phyloP scores from a whole-genome alignment of 2,797 vertebrate genomes.

The Acanthis flammea region DNA sequence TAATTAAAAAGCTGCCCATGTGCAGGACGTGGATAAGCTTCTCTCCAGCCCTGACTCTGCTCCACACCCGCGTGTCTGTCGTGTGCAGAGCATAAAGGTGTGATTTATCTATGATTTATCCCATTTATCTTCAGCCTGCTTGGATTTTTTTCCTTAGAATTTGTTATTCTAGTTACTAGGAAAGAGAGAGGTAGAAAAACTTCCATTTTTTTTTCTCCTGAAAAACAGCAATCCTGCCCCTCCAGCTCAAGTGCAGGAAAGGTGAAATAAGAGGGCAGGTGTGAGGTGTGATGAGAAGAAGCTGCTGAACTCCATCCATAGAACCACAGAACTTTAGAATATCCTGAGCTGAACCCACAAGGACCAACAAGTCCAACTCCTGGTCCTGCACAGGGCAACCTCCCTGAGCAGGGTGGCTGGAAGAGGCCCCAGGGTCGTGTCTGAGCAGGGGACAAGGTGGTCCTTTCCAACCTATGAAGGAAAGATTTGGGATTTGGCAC shows the following conservation, averaged over 20 bases:
- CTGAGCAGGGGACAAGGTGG: not conserved
- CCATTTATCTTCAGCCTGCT: not conserved
- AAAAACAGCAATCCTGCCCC: not conserved
- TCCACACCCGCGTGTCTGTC: fast-evolving
- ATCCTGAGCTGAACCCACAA: not conserved
- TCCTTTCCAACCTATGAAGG: not conserved
- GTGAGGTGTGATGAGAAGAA: not conserved
- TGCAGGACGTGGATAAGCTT: not conserved
- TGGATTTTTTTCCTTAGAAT: not conserved
- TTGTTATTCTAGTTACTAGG: not conserved
- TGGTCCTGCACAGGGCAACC: not conserved
- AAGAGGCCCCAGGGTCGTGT: not conserved
- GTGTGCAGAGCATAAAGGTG: not conserved
- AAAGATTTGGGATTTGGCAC: not conserved
- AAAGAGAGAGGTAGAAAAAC: not conserved
- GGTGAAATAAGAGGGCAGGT: not conserved
- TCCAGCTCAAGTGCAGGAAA: not conserved
- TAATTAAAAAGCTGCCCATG: conserved; percentile 16
- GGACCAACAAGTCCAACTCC: not conserved
- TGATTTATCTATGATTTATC: not conserved
- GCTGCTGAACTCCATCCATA: not conserved
- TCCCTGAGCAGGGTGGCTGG: not conserved
- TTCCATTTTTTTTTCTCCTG: fast-evolving
- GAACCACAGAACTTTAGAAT: not conserved
- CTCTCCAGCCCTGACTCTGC: not conserved